Conservation (phyloP, 1,140 invertebrate genomes). For the Phymorhynchus buccinoides region DNA sequence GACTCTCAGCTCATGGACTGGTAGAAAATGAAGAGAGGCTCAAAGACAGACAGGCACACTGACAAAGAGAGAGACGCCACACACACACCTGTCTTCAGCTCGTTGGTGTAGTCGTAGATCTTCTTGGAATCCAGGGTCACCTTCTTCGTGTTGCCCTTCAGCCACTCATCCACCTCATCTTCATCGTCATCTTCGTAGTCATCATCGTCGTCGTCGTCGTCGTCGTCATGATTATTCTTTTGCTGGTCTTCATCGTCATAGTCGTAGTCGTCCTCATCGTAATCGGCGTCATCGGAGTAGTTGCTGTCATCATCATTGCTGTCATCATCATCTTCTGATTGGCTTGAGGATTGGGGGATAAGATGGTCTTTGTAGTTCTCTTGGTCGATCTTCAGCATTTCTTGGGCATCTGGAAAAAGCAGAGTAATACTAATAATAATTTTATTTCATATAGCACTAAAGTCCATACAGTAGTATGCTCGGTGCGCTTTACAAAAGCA, state of each 20-base stretch:
- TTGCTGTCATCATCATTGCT: not conserved
- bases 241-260: not conserved
- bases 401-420: not conserved
- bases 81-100: not conserved
- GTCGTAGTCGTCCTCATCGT: not conserved
- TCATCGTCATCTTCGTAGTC: not conserved
- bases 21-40: no score
- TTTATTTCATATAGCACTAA: no score
- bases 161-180: conserved; percentile 16
- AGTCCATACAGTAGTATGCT: no score
- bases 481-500: no score
- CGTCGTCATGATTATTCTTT: conserved; percentile 17
- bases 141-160: conserved; percentile 21
- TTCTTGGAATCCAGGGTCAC: not conserved
- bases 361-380: not conserved
- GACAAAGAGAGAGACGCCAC: not conserved
- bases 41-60: not conserved
- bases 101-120: conserved; percentile 8
- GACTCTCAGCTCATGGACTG: no score
- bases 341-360: not conserved
- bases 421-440: no score
- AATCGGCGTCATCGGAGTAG: not conserved
- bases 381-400: not conserved
- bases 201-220: conserved; percentile 14
- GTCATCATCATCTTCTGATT: not conserved